phyloP scores from a whole-genome alignment of 1,140 invertebrate species.

The Heliconius eleuchia region DNA sequence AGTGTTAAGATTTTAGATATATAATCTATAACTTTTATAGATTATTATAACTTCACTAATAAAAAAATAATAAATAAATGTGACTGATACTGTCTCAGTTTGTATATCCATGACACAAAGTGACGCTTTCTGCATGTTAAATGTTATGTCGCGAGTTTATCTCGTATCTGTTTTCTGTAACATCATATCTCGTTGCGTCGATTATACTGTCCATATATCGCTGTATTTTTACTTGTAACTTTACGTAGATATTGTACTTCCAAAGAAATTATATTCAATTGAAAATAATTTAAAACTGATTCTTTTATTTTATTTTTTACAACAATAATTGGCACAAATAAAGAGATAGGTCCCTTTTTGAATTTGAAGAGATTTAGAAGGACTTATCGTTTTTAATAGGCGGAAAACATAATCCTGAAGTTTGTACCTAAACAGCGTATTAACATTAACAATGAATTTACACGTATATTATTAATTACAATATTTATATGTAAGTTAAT shows the following conservation, averaged over 20 bases:
- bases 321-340: slow-evolving; percentile 12
- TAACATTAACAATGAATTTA: slow-evolving; percentile 38
- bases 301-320: background rate
- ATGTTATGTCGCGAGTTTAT: too few relatives aligned
- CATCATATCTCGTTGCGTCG: too few relatives aligned
- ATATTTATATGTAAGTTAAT: slow-evolving; percentile 56
- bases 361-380: slow-evolving; percentile 8
- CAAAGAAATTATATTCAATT: slow-evolving; percentile 4
- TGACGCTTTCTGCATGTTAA: too few relatives aligned
- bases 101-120: too few relatives aligned
- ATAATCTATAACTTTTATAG: too few relatives aligned
- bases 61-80: too few relatives aligned
- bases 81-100: too few relatives aligned
- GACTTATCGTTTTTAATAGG: slow-evolving; percentile 21
- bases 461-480: slow-evolving; percentile 39
- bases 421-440: slow-evolving; percentile 33
- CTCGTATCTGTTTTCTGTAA: too few relatives aligned
- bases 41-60: too few relatives aligned
- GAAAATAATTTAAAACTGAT: background rate
- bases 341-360: slow-evolving; percentile 4
- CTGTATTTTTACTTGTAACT: slow-evolving; percentile 7
- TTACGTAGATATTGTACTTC: slow-evolving; percentile 24
- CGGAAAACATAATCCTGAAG: slow-evolving; percentile 25
- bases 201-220: background rate
- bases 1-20: too few relatives aligned